Conservation (phyloP, 2,113 vertebrate genomes). For the Pachypanchax playfairii region DNA sequence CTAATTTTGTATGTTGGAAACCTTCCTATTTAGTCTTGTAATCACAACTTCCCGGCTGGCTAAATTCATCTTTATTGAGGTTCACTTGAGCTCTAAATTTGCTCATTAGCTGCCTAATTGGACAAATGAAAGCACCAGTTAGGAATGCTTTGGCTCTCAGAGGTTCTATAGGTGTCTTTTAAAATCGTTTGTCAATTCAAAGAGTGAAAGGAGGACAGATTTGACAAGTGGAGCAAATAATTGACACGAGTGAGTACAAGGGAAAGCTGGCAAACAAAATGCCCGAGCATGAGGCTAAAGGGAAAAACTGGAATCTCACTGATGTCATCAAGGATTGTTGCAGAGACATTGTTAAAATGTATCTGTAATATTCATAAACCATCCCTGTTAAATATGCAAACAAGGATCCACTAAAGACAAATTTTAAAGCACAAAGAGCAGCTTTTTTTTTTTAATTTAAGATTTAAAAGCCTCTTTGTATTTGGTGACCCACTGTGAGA, state of each 20-base stretch:
- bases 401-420: no score
- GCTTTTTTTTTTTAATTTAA: constrained; percentile 7
- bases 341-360: no score
- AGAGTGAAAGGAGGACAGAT: constrained; percentile 74
- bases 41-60: constrained; percentile 37
- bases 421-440: neutral
- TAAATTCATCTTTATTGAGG: constrained; percentile 60
- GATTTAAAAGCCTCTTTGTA: constrained; percentile 22
- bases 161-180: constrained; percentile 73
- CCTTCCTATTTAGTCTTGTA: constrained; percentile 28
- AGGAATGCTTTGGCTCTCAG: constrained; percentile 70
- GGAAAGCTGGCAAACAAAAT: constrained; percentile 64
- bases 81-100: constrained; percentile 79
- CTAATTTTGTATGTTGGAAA: constrained; percentile 9
- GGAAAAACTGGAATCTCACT: constrained; percentile 9
- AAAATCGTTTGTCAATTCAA: constrained; percentile 71
- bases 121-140: constrained; percentile 75
- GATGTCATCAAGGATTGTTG: no score
- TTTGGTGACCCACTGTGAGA: constrained; percentile 15
- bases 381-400: no score
- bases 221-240: constrained; percentile 78
- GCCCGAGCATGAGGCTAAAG: constrained; percentile 35
- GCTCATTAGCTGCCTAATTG: constrained; percentile 79
- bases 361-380: no score
- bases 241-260: constrained; percentile 72